These are phyloP conservation scores for Atta cephalotes DNA, from an alignment of 1,140 invertebrate species.

Conservation along the genomic window DNA sequence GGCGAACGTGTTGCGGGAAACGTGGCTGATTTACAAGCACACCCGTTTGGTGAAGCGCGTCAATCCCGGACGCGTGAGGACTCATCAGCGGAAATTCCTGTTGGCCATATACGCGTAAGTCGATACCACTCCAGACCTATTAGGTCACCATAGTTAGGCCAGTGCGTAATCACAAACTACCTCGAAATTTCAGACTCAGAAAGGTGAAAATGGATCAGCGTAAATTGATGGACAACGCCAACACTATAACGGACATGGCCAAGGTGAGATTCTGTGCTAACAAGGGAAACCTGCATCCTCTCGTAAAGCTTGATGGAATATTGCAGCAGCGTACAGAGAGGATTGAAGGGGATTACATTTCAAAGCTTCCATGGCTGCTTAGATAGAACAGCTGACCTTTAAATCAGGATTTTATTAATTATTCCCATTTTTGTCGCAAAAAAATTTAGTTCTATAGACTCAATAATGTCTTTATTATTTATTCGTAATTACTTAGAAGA, in stretches of 20 bases:
- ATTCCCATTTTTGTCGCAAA: background rate
- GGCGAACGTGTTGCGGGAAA: slow-evolving; percentile 99
- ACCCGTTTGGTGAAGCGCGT: slow-evolving; percentile 99
- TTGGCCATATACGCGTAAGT: slow-evolving; percentile 99
- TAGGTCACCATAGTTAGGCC: slow-evolving; percentile 36
- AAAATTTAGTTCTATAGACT: background rate
- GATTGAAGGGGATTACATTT: slow-evolving; percentile 25
- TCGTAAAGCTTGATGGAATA: slow-evolving; percentile 28
- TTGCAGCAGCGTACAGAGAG: background rate
- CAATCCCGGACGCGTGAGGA: slow-evolving; percentile 97
- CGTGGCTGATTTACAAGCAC: slow-evolving; percentile 99
- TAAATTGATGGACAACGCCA: slow-evolving; percentile 99
- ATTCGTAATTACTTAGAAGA: background rate
- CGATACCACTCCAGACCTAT: slow-evolving; percentile 11
- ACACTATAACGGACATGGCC: slow-evolving; percentile 99
- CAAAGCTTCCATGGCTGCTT: background rate
- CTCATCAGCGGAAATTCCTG: slow-evolving; percentile 99
- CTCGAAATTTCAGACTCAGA: slow-evolving; percentile 92
- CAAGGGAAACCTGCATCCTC: slow-evolving; percentile 16
- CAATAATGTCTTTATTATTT: background rate
- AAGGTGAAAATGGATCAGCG: slow-evolving; percentile 99
- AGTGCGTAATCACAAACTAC: slow-evolving; percentile 18
- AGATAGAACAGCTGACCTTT: background rate
- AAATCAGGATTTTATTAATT: background rate
- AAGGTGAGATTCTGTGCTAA: slow-evolving; percentile 91